phyloP scores from a whole-genome alignment of 1,140 invertebrate species.

The Argopecten irradians region DNA sequence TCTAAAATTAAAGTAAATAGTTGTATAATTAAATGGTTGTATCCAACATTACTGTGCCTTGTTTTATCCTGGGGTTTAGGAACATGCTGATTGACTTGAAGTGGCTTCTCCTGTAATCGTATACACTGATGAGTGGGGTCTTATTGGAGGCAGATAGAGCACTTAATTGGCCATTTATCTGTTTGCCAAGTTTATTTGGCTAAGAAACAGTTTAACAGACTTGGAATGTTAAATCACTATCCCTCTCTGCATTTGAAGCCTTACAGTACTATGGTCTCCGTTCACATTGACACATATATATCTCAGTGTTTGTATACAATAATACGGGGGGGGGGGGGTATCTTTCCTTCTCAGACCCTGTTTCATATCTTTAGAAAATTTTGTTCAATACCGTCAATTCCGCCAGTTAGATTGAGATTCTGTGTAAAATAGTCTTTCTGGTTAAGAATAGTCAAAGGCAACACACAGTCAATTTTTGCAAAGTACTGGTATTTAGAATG shows the following conservation, averaged over 20 bases:
- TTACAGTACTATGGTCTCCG: background rate
- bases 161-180: constrained; percentile 22
- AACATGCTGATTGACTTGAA: background rate
- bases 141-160: background rate
- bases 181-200: constrained; percentile 16
- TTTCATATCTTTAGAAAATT: no score
- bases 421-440: no score
- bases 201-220: background rate
- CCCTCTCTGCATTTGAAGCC: background rate
- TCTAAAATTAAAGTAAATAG: background rate
- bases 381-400: no score
- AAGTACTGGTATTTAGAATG: no score
- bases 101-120: background rate
- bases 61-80: background rate
- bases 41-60: no score
- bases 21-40: background rate
- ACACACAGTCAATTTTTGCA: no score
- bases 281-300: no score
- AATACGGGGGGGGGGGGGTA: no score
- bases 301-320: no score
- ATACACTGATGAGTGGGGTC: background rate
- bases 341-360: no score
- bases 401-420: no score
- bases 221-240: background rate
- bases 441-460: no score